These are phyloP conservation scores for Nemoura dubitans DNA, from an alignment of 2,888 invertebrate species.

Conservation along the genomic window DNA sequence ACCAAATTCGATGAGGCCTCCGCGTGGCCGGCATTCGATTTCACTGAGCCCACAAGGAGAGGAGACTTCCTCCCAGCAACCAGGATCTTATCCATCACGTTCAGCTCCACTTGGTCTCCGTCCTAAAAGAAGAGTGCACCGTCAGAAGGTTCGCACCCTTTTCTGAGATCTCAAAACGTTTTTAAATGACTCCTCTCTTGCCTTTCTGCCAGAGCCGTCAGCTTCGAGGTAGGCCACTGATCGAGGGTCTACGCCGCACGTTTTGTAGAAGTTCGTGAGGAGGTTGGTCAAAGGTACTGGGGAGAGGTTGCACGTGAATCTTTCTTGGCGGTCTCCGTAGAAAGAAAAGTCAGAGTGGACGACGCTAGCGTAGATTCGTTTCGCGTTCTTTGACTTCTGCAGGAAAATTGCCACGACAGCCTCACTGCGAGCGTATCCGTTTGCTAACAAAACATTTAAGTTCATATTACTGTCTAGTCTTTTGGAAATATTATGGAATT, in stretches of 20 bases:
- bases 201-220: constrained; percentile 73
- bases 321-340: constrained; percentile 70
- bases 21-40: constrained; percentile 70
- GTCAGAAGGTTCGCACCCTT: background rate
- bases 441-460: constrained; percentile 53
- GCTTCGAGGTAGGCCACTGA: constrained; percentile 84
- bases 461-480: background rate
- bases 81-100: constrained; percentile 63
- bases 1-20: constrained; percentile 63
- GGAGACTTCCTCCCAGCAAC: constrained; percentile 62
- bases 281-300: constrained; percentile 49
- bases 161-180: background rate
- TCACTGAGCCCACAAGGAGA: constrained; percentile 68
- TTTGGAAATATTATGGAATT: background rate
- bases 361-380: constrained; percentile 72
- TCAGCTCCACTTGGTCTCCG: constrained; percentile 67
- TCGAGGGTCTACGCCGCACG: constrained; percentile 74
- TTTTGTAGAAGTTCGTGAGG: constrained; percentile 63
- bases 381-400: constrained; percentile 67
- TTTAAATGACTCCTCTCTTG: constrained; percentile 41
- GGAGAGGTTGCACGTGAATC: constrained; percentile 9
- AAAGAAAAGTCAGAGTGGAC: constrained; percentile 83
- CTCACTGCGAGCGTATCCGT: constrained; percentile 63
- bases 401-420: constrained; percentile 60
- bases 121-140: constrained; percentile 37